Base-by-base conservation (phyloP, 2,113 vertebrate genomes). In the Muscicapa adusta region DNA sequence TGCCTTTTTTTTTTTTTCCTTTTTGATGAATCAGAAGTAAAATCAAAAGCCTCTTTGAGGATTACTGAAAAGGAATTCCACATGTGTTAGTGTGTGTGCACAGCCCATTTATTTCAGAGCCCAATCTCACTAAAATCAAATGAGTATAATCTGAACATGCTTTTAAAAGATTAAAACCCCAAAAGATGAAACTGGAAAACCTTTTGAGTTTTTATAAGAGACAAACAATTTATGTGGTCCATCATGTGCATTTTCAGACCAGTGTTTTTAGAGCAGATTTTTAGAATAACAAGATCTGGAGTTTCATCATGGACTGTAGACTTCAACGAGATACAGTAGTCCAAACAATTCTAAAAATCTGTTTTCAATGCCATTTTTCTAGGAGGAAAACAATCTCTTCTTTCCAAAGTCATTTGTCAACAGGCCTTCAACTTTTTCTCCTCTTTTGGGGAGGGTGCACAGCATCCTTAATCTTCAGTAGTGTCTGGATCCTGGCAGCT, bases 21-120 rank as follows among this genome's bases (percentile, higher is more conserved):
- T 77, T 63, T 80, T 95, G 65, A 94, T 96, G 97, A 98, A 98
- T 98, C 97, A 97, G 94, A 96, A 93, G 94, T 94, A 97, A 97
- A 98, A 98, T 98, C 97, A 98, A 98, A 98, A 98, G 97, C 95
- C 93, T 98, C 97, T 98, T 98, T 98, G 98, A 98, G 98, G 98
- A 98, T 98, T 98, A 98, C 96, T 83, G 97, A 89, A 98, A 98
- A 98, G 91, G 97, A 97, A 98, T 98, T 98, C 98, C 98, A 98
- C 98, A 98, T 98, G 98, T 98, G 97, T 94, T 89, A 97, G 96
- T 94, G 98, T 98, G 97, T 97, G 93, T 50, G 48, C 90, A 68
- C 94, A 96, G 95, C 94, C 91, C 96, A 96, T 98, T 97, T 97
- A 97, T 97, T 98, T 98, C 83, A 96, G 95, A 96, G 94, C 81